These are phyloP conservation scores for Meloidogyne hapla DNA, from an alignment of 1,140 invertebrate genomes.

Conservation along the genomic window DNA sequence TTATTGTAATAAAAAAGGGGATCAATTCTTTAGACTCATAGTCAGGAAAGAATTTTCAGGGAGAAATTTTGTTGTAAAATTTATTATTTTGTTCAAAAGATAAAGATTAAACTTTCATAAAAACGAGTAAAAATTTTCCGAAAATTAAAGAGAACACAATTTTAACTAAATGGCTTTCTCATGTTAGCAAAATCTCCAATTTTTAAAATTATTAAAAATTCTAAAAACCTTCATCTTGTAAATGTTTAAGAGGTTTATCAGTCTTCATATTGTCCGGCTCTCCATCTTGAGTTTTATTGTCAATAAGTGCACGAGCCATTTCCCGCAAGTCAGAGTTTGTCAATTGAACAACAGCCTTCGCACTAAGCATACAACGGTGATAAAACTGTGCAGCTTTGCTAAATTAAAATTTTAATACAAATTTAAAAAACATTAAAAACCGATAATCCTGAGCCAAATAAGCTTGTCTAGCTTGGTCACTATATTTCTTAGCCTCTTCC, in stretches of 20 bases:
- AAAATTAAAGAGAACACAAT: too few species aligned
- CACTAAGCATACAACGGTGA: conserved; percentile 23
- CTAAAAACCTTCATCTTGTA: neutral
- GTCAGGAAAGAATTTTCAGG: too few species aligned
- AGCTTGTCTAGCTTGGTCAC: conserved; percentile 5
- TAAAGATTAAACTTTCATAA: too few species aligned
- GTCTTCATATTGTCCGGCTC: neutral
- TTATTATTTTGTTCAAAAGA: too few species aligned
- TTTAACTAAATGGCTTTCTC: too few species aligned
- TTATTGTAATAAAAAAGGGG: too few species aligned
- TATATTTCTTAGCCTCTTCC: conserved; percentile 10
- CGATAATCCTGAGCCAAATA: conserved; percentile 10
- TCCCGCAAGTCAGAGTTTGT: neutral
- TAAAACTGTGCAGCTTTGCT: conserved; percentile 19
- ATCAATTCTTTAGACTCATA: too few species aligned
- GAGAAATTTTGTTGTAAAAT: too few species aligned
- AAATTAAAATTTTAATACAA: conserved; percentile 4
- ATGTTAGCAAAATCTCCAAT: too few species aligned
- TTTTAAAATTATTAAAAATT: neutral
- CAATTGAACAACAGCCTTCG: conserved; percentile 13
- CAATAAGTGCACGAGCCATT: conserved; percentile 2
- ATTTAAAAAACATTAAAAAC: neutral
- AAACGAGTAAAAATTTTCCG: too few species aligned
- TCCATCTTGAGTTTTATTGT: neutral
- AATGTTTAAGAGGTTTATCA: neutral